Evolutionary conservation across 2,797 vertebrate genomes (phyloP).

Genomic region (Spea hammondii): DNA sequence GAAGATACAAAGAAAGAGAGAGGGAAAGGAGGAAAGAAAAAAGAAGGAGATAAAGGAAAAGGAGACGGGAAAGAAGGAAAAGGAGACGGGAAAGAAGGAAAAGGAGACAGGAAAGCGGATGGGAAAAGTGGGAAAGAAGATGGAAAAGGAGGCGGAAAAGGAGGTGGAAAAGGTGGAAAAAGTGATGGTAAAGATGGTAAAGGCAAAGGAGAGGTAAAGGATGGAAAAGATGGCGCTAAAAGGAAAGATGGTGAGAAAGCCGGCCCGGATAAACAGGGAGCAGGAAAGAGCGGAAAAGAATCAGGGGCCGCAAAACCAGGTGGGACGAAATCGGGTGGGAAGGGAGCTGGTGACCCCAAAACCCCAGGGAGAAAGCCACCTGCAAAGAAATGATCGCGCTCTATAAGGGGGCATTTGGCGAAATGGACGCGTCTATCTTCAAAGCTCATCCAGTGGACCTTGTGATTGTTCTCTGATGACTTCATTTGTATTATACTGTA

Average conservation of each 20-base stretch:
- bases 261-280: neutral
- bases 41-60: conserved; percentile 65
- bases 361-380: conserved; percentile 49
- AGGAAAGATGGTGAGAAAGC: conserved; percentile 55
- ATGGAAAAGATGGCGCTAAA: conserved; percentile 49
- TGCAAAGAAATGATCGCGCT: conserved; percentile 57
- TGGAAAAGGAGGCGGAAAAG: conserved; percentile 47
- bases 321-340: conserved; percentile 46
- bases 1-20: conserved; percentile 73
- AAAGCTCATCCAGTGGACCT: neutral
- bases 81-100: conserved; percentile 62
- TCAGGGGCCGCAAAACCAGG: conserved; percentile 45
- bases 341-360: neutral
- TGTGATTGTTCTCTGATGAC: too few species aligned
- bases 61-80: conserved; percentile 56
- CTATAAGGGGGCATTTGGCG: neutral
- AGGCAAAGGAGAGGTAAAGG: conserved; percentile 42
- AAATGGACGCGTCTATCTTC: neutral
- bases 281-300: conserved; percentile 22
- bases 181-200: conserved; percentile 35
- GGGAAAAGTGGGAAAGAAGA: conserved; percentile 14
- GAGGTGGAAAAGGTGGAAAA: conserved; percentile 25
- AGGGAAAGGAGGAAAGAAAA: conserved; percentile 59
- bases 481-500: neutral
- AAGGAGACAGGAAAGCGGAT: conserved; percentile 52